Evolutionary conservation across 2,888 invertebrate genomes (phyloP).

Genomic region (Drosophila stalkeri): DNA sequence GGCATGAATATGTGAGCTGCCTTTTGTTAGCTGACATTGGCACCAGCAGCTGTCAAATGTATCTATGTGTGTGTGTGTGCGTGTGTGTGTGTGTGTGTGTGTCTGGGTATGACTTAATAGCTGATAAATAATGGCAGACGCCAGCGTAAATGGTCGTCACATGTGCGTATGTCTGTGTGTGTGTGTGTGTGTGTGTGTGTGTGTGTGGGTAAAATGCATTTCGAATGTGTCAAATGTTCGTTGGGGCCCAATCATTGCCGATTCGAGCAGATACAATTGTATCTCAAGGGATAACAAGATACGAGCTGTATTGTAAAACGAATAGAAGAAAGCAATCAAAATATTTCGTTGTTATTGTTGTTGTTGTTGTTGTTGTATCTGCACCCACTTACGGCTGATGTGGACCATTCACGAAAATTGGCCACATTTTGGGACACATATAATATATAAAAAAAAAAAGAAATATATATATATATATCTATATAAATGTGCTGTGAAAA

Average conservation of each 20-base stretch:
- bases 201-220: slow-evolving; percentile 52
- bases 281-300: slow-evolving; percentile 52
- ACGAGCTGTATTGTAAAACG: slow-evolving; percentile 29
- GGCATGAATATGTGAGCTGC: slow-evolving; percentile 46
- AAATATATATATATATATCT: neutral
- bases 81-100: slow-evolving; percentile 20
- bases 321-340: slow-evolving; percentile 15
- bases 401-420: slow-evolving; percentile 44
- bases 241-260: slow-evolving; percentile 38
- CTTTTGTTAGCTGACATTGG: slow-evolving; percentile 73
- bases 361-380: neutral
- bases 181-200: neutral
- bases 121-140: slow-evolving; percentile 68
- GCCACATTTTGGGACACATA: slow-evolving; percentile 18
- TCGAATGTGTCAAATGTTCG: slow-evolving; percentile 59
- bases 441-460: neutral
- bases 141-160: slow-evolving; percentile 42
- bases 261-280: slow-evolving; percentile 48
- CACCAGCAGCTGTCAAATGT: slow-evolving; percentile 68
- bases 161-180: slow-evolving; percentile 28
- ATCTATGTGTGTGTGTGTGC: slow-evolving; percentile 10
- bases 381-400: slow-evolving; percentile 15
- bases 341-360: neutral
- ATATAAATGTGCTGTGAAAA: too few species aligned
- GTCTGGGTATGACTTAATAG: slow-evolving; percentile 73